Evolutionary conservation across 2,797 vertebrate species (phyloP), one percentile per base, ranked within the genome.

Genomic region (Neoniphon sammara): DNA sequence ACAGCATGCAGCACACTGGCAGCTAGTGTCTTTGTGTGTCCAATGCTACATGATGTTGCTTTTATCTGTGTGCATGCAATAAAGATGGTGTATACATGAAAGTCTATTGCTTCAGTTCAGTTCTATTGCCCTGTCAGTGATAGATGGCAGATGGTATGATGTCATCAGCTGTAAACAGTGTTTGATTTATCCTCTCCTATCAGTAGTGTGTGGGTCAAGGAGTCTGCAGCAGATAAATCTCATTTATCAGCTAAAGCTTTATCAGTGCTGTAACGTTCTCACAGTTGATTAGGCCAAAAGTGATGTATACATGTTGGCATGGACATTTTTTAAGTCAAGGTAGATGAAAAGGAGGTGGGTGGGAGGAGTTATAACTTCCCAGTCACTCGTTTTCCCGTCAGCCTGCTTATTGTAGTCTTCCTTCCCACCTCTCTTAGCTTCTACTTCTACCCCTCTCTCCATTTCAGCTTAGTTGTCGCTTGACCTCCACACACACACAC

Each of bases 241-340:
- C 54, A 11, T 42, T 78, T 81, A 77, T 85, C 74, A 80, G 61
- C 8, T n/a, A 58, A 11, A 6, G 0, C 44, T 71, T 84, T 78
- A 86, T 59, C 66, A 75, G 65, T 18, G 50, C 46, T 66, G 2
- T 58, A 46, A 78, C 3, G 4, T 71, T 67, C 15, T 58, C 7
- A 5, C 11, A 1, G n/a, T 62, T 55, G 39, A 59, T 42, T 59
- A 8, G 36, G 25, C 25, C 25, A 2, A 66, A 68, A 77, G 46
- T 73, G 53, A 79, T 66, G 56, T 63, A 52, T 25, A 53, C 20
- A 53, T n/a, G 0, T 52, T 42, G 9, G 56, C 23, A 49, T 47
- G 23, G n/a, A 53, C 18, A 46, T n/a, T n/a, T n/a, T 36, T 21
- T 59, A 18, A 46, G 55, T 72, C 17, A 56, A 36, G 18, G 63